Evolutionary conservation across 2,797 vertebrate genomes (phyloP).

Genomic region (Fratercula arctica): DNA sequence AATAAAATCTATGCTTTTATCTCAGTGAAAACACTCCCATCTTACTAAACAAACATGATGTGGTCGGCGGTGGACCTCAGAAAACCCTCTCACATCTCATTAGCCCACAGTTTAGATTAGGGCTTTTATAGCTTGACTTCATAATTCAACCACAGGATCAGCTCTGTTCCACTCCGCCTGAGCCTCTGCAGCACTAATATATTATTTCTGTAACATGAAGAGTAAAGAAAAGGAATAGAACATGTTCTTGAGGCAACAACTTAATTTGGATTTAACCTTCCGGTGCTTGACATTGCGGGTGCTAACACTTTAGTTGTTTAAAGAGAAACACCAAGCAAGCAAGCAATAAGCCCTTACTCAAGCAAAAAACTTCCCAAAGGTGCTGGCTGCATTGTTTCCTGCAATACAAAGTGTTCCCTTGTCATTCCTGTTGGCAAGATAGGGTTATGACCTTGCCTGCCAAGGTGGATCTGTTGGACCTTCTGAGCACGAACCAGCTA

Average conservation of each 20-base stretch:
- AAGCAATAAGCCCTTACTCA: background rate
- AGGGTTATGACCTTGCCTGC: background rate
- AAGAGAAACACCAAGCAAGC: background rate
- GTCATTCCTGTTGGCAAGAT: background rate
- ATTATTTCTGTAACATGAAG: slow-evolving; percentile 63
- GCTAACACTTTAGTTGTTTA: background rate
- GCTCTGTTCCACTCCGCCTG: slow-evolving; percentile 32
- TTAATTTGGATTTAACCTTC: slow-evolving; percentile 12
- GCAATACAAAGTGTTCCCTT: background rate
- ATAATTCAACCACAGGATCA: slow-evolving; percentile 60
- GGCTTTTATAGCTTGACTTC: slow-evolving; percentile 64
- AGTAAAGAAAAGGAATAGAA: background rate
- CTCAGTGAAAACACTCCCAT: slow-evolving; percentile 66
- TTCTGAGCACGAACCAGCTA: background rate
- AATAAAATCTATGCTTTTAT: slow-evolving; percentile 51
- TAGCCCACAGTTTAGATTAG: slow-evolving; percentile 74
- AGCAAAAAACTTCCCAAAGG: background rate
- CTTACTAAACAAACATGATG: slow-evolving; percentile 71
- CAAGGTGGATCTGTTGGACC: background rate
- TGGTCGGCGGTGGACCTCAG: slow-evolving; percentile 65
- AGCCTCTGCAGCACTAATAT: background rate
- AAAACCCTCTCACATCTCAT: slow-evolving; percentile 75
- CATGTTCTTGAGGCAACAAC: background rate
- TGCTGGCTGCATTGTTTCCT: background rate
- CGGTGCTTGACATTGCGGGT: background rate